A percentile compares a stretch with the other conserved stretches of the same genome.
phyloP scores from a whole-genome alignment of 2,113 vertebrate genomes.

The Calidris pugnax region DNA sequence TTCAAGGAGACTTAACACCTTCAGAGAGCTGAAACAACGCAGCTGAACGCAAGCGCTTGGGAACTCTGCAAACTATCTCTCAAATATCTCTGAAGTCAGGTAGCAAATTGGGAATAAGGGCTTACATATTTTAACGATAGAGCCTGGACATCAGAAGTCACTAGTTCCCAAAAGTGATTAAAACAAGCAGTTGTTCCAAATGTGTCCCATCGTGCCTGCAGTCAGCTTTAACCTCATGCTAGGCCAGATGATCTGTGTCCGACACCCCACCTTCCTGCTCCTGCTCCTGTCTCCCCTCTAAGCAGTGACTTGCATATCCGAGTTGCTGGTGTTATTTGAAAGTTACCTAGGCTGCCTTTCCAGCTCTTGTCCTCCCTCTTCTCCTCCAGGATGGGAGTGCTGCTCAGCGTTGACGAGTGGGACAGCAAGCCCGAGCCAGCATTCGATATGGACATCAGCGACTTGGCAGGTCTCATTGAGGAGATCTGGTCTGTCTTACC shows the following conservation, averaged over 20 bases:
- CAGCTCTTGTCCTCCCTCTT: slow-evolving; percentile 92
- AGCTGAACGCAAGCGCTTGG: neutral
- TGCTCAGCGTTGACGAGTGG: slow-evolving; percentile 88
- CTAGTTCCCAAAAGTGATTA: neutral
- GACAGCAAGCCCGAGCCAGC: slow-evolving; percentile 86
- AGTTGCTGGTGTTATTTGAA: neutral
- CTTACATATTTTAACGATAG: neutral
- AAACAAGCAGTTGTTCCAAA: neutral
- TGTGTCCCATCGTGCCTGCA: neutral
- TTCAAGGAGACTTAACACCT: neutral
- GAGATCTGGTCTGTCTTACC: slow-evolving; percentile 87
- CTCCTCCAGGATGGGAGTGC: slow-evolving; percentile 92
- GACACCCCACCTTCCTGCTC: neutral
- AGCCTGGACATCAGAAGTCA: neutral
- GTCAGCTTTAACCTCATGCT: neutral
- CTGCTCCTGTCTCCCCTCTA: neutral
- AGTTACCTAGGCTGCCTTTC: slow-evolving; percentile 95
- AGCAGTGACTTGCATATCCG: fast-evolving
- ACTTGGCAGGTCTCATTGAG: slow-evolving; percentile 95
- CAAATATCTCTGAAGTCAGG: neutral
- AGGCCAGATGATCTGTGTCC: neutral
- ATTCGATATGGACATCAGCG: slow-evolving; percentile 96
- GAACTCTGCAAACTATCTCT: neutral
- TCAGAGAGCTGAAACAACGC: neutral
- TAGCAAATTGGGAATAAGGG: neutral